A percentile compares a stretch with the other conserved stretches of the same genome.
Evolutionary conservation across 1,140 invertebrate genomes (phyloP).

Genomic region (Ditylenchus dipsaci): DNA sequence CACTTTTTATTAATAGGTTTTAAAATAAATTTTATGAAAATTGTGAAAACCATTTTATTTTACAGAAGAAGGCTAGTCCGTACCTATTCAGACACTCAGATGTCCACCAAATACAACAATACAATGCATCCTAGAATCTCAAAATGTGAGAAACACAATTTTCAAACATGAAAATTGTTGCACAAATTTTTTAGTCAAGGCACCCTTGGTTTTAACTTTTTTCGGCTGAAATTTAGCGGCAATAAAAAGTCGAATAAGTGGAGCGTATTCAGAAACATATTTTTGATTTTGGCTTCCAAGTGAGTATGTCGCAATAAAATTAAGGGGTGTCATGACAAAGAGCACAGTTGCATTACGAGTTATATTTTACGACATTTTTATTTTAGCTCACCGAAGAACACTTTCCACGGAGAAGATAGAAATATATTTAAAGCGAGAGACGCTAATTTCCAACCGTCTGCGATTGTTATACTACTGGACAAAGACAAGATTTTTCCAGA

Average conservation of each 20-base stretch:
- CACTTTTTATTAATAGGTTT: conserved; percentile 37
- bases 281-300: no score
- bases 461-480: conserved; percentile 42
- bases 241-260: no score
- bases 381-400: conserved; percentile 21
- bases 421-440: neutral
- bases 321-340: no score
- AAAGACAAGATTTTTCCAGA: conserved; percentile 31
- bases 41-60: no score
- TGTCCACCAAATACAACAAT: neutral
- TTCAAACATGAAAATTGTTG: no score
- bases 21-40: neutral
- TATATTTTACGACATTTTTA: neutral
- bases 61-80: neutral
- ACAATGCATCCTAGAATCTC: conserved; percentile 5
- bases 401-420: conserved; percentile 15
- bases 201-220: no score
- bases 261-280: no score
- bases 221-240: no score
- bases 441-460: conserved; percentile 29
- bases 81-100: conserved; percentile 16
- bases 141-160: neutral
- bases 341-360: no score
- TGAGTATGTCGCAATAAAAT: no score
- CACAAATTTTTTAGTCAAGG: no score